These are phyloP conservation scores for Oreochromis mossambicus DNA, from an alignment of 2,797 vertebrate genomes.

Conservation along the genomic window DNA sequence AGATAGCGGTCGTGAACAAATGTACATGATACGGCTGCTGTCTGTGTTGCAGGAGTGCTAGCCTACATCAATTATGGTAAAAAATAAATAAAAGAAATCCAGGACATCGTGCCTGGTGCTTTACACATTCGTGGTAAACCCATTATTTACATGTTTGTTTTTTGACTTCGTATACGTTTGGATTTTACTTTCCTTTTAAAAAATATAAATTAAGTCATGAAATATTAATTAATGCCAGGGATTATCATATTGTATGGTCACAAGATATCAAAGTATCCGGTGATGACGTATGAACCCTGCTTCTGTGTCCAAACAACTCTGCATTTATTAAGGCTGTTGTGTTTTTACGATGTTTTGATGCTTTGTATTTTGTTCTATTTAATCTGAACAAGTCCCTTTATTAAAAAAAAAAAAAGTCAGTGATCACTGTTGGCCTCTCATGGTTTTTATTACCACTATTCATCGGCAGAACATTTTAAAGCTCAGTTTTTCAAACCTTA, in stretches of 20 bases:
- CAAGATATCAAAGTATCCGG: neutral
- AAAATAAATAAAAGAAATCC: neutral
- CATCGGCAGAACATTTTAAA: too few relatives aligned
- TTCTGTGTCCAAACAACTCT: neutral
- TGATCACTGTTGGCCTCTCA: too few relatives aligned
- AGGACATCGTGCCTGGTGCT: neutral
- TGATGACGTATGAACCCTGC: neutral
- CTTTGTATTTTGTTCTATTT: neutral
- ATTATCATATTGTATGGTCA: neutral
- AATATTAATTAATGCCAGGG: neutral
- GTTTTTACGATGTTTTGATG: neutral
- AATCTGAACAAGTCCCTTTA: neutral
- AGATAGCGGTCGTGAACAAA: neutral
- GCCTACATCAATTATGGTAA: neutral
- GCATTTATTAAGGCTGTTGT: too few relatives aligned
- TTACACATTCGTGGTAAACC: neutral
- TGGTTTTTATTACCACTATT: too few relatives aligned
- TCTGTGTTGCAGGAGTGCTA: neutral
- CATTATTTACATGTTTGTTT: neutral
- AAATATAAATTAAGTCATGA: neutral
- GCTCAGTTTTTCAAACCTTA: too few relatives aligned
- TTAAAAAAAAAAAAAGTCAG: neutral
- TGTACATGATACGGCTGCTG: neutral
- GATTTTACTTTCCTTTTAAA: neutral
- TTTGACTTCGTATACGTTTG: neutral